phyloP scores from a whole-genome alignment of 2,797 vertebrate genomes.

The Sebastes hubbsi region DNA sequence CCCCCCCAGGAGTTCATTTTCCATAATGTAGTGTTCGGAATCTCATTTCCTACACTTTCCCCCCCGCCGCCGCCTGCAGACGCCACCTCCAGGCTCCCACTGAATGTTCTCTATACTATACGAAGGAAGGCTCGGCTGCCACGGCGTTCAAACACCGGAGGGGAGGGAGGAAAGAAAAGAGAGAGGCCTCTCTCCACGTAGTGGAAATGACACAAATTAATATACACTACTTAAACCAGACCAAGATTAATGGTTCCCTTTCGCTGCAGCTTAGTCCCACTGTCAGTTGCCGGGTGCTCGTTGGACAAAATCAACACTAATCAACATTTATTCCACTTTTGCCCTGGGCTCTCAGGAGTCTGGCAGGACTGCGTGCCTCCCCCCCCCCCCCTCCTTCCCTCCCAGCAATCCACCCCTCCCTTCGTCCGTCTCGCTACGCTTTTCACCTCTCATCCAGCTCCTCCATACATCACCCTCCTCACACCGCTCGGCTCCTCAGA shows the following conservation, averaged over 20 bases:
- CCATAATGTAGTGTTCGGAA: conserved; percentile 93
- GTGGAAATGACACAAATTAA: conserved; percentile 99
- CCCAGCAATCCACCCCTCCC: conserved; percentile 76
- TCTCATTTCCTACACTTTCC: conserved; percentile 90
- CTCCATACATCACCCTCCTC: conserved; percentile 92
- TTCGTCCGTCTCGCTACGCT: conserved; percentile 89
- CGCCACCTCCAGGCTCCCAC: conserved; percentile 79
- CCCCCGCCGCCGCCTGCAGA: conserved; percentile 89
- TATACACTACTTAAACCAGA: conserved; percentile 99
- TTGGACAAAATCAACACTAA: conserved; percentile 99
- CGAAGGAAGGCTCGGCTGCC: conserved; percentile 75
- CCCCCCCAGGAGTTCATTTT: conserved; percentile 97
- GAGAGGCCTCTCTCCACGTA: conserved; percentile 92
- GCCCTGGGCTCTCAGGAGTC: conserved; percentile 94
- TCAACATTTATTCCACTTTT: conserved; percentile 99
- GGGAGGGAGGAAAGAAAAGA: conserved; percentile 49
- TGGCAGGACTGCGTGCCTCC: conserved; percentile 82
- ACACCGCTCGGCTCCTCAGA: conserved; percentile 80
- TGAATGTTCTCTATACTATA: conserved; percentile 57
- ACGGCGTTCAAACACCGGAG: conserved; percentile 79
- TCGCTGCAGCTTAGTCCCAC: conserved; percentile 97
- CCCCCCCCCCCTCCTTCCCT: conserved; percentile 52
- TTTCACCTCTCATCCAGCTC: conserved; percentile 95
- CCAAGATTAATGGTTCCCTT: conserved; percentile 99
- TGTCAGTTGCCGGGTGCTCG: conserved; percentile 96